A percentile compares a stretch with the other conserved stretches of the same genome.
These are phyloP conservation scores for Eristalinus aeneus DNA, from an alignment of 2,888 invertebrate genomes.

Conservation along the genomic window DNA sequence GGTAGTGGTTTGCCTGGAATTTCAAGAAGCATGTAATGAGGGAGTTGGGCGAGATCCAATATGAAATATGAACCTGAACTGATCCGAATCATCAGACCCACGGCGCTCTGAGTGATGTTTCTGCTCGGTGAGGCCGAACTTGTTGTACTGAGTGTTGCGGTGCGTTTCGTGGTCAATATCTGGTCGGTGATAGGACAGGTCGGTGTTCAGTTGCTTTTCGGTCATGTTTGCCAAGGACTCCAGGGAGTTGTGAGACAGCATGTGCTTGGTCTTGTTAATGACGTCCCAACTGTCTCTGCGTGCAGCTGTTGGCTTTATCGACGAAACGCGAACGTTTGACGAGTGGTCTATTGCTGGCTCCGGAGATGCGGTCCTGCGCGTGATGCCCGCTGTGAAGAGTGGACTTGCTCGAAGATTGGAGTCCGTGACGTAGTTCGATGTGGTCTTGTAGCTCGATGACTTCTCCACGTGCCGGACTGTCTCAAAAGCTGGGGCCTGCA, in stretches of 20 bases:
- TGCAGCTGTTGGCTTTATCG: slow-evolving; percentile 82
- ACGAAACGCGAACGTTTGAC: slow-evolving; percentile 84
- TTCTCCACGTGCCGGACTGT: slow-evolving; percentile 80
- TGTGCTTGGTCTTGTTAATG: slow-evolving; percentile 89
- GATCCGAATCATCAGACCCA: slow-evolving; percentile 77
- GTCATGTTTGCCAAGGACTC: slow-evolving; percentile 87
- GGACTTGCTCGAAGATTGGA: slow-evolving; percentile 82
- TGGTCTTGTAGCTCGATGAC: slow-evolving; percentile 82
- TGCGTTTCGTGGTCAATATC: slow-evolving; percentile 84
- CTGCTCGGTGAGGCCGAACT: slow-evolving; percentile 80
- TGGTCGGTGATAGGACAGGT: slow-evolving; percentile 80
- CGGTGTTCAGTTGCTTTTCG: slow-evolving; percentile 83
- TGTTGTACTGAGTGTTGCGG: slow-evolving; percentile 84
- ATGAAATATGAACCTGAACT: slow-evolving; percentile 66
- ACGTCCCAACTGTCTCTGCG: slow-evolving; percentile 91
- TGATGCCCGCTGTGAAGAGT: slow-evolving; percentile 79
- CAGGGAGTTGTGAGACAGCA: slow-evolving; percentile 86
- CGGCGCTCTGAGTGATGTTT: slow-evolving; percentile 74
- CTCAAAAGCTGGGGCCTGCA: slow-evolving; percentile 73
- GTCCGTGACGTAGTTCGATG: slow-evolving; percentile 81
- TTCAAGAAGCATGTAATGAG: not conserved
- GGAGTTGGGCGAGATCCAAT: not conserved
- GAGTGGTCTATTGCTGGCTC: slow-evolving; percentile 82
- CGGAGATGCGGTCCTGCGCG: slow-evolving; percentile 83
- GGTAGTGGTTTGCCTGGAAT: slow-evolving; percentile 78